A percentile compares a stretch with the other conserved stretches of the same genome.
Conservation (phyloP, 2,797 vertebrate genomes). For the Pseudomugil tenellus region DNA sequence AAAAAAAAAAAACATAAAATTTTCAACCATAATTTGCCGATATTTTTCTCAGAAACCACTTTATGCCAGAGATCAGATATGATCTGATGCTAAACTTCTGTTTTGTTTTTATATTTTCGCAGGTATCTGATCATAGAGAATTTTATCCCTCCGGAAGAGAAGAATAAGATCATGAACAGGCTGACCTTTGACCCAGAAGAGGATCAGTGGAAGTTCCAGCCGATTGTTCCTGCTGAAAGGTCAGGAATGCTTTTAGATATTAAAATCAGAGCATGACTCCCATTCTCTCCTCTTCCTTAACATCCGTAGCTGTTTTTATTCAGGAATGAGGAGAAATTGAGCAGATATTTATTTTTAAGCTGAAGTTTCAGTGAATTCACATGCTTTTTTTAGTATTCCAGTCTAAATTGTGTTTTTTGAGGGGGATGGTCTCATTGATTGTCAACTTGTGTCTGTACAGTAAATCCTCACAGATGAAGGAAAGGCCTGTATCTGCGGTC, state of each 20-base stretch:
- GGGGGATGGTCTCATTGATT: conserved; percentile 9
- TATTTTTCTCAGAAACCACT: not conserved
- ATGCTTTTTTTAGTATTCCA: conserved; percentile 21
- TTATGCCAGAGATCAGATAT: not conserved
- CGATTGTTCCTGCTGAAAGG: conserved; percentile 89
- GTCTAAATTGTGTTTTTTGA: conserved; percentile 5
- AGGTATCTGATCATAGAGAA: conserved; percentile 98
- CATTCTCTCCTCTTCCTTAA: not conserved
- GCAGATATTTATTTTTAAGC: not conserved
- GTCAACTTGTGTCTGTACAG: conserved; percentile 60
- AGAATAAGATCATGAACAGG: conserved; percentile 98
- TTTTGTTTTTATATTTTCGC: conserved; percentile 3
- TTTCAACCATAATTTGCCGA: not conserved
- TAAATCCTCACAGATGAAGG: conserved; percentile 91
- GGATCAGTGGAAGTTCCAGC: conserved; percentile 96
- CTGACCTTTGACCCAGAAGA: conserved; percentile 92
- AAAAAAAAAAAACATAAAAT: not conserved
- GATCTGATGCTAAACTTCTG: not conserved
- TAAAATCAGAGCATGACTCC: too few species aligned
- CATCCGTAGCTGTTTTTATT: not conserved
- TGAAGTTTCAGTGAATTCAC: not conserved
- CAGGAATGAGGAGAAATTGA: not conserved
- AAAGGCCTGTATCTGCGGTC: conserved; percentile 89
- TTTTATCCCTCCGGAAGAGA: conserved; percentile 96
- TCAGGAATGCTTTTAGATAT: conserved; percentile 57